A percentile compares a stretch with the other conserved stretches of the same genome.
phyloP scores from a whole-genome alignment of 2,113 vertebrate genomes.

The Aythya baeri region DNA sequence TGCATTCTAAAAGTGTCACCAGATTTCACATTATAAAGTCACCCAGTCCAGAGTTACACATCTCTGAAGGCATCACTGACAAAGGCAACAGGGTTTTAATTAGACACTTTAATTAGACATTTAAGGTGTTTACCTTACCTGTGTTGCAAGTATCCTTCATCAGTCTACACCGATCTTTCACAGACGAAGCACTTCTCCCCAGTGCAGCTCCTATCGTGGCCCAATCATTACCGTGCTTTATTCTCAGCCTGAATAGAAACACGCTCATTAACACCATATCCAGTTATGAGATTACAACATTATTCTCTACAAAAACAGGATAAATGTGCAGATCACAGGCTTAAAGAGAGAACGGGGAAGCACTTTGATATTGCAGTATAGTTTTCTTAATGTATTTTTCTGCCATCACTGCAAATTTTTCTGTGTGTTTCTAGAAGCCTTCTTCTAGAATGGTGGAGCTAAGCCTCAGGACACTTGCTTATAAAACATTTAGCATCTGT shows the following conservation, averaged over 20 bases:
- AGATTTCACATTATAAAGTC: background rate
- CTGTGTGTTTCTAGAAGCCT: background rate
- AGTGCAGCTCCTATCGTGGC: slow-evolving; percentile 96
- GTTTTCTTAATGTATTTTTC: background rate
- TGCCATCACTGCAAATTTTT: background rate
- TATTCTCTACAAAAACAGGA: background rate
- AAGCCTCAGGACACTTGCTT: background rate
- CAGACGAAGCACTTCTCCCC: slow-evolving; percentile 96
- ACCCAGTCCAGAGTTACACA: background rate
- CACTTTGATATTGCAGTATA: background rate
- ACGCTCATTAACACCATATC: slow-evolving; percentile 40
- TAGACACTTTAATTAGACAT: background rate
- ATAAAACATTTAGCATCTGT: background rate
- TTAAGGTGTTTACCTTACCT: slow-evolving; percentile 75
- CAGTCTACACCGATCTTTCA: slow-evolving; percentile 95
- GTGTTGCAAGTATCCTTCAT: slow-evolving; percentile 99
- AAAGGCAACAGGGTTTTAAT: background rate
- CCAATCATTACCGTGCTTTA: slow-evolving; percentile 98
- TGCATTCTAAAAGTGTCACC: background rate
- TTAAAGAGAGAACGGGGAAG: background rate
- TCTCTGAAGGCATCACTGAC: background rate
- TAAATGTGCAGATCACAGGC: background rate
- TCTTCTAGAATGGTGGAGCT: background rate
- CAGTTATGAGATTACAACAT: background rate
- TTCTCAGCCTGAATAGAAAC: slow-evolving; percentile 83